phyloP scores from a whole-genome alignment of 2,113 vertebrate species.

The Sinosuthora webbiana region DNA sequence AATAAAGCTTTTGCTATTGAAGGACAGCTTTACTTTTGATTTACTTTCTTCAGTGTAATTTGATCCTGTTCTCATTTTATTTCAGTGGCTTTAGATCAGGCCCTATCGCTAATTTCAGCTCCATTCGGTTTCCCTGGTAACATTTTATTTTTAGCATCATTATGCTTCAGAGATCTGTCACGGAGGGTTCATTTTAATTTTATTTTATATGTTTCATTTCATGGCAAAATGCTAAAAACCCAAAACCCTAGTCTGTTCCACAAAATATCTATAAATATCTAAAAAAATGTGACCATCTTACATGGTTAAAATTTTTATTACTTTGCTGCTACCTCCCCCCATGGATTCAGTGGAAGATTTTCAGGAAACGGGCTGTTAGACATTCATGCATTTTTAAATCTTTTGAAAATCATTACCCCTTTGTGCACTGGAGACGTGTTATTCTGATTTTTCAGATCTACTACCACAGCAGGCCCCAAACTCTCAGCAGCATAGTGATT shows the following conservation, averaged over 20 bases:
- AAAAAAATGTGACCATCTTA: not conserved
- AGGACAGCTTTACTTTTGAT: not conserved
- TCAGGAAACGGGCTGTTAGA: not conserved
- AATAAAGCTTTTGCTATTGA: not conserved
- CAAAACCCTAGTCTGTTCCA: not conserved
- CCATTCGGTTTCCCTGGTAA: slow-evolving; percentile 51
- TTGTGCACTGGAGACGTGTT: not conserved
- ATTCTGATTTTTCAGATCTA: not conserved
- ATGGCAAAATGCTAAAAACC: not conserved
- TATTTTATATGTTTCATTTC: not conserved
- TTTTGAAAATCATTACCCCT: not conserved
- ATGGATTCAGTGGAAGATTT: not conserved
- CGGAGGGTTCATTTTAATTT: slow-evolving; percentile 20
- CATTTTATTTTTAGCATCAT: slow-evolving; percentile 55
- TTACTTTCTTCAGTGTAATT: not conserved
- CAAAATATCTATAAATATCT: not conserved
- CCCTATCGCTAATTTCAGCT: slow-evolving; percentile 33
- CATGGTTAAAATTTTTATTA: not conserved
- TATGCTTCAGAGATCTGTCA: slow-evolving; percentile 28
- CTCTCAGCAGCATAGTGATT: not conserved
- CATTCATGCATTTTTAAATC: not conserved
- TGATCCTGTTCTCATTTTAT: slow-evolving; percentile 1
- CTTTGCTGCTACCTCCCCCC: not conserved
- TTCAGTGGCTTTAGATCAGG: slow-evolving; percentile 28
- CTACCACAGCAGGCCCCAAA: not conserved